These are phyloP conservation scores for Proterorhinus semilunaris DNA, from an alignment of 2,113 vertebrate species.

Conservation along the genomic window DNA sequence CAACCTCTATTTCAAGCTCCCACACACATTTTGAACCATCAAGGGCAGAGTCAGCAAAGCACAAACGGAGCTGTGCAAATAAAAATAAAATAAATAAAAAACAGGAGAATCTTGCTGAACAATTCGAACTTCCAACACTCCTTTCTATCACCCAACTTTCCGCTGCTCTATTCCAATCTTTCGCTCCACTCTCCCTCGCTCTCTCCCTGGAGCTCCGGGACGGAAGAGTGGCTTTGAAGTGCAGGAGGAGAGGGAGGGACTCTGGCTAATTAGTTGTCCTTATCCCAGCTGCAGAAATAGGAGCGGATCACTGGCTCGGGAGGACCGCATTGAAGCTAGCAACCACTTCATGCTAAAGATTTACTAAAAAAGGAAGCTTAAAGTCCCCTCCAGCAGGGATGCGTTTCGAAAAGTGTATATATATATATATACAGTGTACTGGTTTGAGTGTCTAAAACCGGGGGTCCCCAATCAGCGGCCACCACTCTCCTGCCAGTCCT, in stretches of 20 bases:
- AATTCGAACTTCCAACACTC: slow-evolving; percentile 30
- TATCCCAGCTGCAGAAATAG: slow-evolving; percentile 66
- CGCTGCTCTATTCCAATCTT: slow-evolving; percentile 35
- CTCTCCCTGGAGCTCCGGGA: slow-evolving; percentile 49
- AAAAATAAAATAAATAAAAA: not conserved
- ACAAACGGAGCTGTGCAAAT: slow-evolving; percentile 8
- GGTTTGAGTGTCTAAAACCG: no score
- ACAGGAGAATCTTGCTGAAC: slow-evolving; percentile 23
- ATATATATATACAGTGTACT: no score
- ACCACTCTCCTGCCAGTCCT: no score
- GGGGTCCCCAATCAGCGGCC: no score
- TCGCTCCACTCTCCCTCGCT: slow-evolving; percentile 25
- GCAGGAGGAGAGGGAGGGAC: slow-evolving; percentile 64
- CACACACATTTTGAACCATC: slow-evolving; percentile 22
- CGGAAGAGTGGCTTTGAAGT: slow-evolving; percentile 69
- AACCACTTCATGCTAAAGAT: slow-evolving; percentile 57
- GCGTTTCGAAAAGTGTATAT: no score
- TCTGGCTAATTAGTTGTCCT: slow-evolving; percentile 76
- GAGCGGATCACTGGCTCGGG: slow-evolving; percentile 56
- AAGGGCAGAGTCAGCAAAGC: slow-evolving; percentile 38
- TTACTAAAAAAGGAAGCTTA: no score
- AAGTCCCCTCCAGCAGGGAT: no score
- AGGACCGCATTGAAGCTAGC: slow-evolving; percentile 62
- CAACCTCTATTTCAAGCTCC: slow-evolving; percentile 24
- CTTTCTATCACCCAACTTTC: slow-evolving; percentile 36